Percentiles rank a stretch among this genome's conserved stretches.
Evolutionary conservation across 2,113 vertebrate genomes (phyloP).

Genomic region (Eretmochelys imbricata): DNA sequence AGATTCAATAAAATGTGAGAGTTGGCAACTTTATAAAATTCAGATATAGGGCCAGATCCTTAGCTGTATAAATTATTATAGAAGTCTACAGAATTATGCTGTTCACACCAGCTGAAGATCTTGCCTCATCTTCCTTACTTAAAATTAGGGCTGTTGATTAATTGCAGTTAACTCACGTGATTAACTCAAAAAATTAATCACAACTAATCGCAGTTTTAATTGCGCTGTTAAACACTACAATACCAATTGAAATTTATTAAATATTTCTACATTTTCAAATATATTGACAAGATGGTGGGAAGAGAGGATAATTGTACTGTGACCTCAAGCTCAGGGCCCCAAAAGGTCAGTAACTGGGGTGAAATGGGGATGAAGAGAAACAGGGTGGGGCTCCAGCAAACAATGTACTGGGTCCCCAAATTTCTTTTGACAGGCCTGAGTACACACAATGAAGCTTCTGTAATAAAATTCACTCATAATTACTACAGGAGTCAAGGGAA

Average conservation of each 20-base stretch:
- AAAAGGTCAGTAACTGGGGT: background rate
- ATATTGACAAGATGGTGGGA: background rate
- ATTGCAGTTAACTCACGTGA: too few species aligned
- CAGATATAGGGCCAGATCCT: background rate
- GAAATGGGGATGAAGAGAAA: background rate
- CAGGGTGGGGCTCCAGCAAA: background rate
- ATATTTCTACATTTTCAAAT: too few species aligned
- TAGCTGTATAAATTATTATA: background rate
- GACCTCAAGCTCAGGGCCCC: background rate
- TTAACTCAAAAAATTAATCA: too few species aligned
- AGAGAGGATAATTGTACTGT: background rate
- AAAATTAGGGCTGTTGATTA: background rate
- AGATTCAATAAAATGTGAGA: background rate
- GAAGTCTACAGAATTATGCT: background rate
- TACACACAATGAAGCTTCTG: background rate
- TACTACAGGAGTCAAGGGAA: slow-evolving; percentile 45
- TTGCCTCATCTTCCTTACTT: background rate
- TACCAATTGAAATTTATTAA: too few species aligned
- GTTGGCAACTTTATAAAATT: background rate
- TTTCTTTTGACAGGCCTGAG: background rate
- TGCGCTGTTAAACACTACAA: too few species aligned
- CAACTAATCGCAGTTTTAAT: too few species aligned
- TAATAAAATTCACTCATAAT: slow-evolving; percentile 54
- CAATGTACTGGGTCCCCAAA: background rate
- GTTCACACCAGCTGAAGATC: background rate